Evolutionary conservation across 2,113 vertebrate species (phyloP).

Genomic region (Colaptes auratus): DNA sequence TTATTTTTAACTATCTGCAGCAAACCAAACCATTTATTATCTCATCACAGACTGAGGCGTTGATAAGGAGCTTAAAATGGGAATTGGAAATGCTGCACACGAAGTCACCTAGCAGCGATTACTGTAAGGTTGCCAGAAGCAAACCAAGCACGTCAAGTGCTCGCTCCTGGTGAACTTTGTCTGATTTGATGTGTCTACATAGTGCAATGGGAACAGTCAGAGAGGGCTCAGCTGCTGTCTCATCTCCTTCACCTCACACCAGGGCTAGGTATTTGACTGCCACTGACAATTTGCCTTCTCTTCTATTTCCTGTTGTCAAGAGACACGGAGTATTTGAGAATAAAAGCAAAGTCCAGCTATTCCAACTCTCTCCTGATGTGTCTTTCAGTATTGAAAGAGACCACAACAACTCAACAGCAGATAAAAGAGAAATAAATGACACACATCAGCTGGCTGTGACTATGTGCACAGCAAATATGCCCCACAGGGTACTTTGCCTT

Average conservation of each 20-base stretch:
- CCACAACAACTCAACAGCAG: neutral
- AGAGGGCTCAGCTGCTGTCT: slow-evolving; percentile 12
- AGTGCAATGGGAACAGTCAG: neutral
- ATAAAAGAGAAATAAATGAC: neutral
- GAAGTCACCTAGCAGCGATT: neutral
- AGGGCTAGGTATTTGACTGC: neutral
- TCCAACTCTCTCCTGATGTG: neutral
- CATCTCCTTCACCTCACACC: neutral
- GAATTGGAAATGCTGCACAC: neutral
- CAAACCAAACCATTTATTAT: neutral
- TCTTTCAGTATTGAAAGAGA: neutral
- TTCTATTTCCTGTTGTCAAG: neutral
- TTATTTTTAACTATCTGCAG: neutral
- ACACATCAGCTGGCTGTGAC: neutral
- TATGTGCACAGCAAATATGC: neutral
- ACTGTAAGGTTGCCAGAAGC: slow-evolving; percentile 1
- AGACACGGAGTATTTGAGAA: neutral
- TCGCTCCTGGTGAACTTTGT: neutral
- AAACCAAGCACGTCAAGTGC: neutral
- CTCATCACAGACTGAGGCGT: neutral
- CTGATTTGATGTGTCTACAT: slow-evolving; percentile 15
- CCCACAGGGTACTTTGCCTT: neutral
- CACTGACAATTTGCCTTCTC: neutral
- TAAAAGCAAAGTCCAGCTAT: neutral
- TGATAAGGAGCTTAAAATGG: neutral